phyloP scores from a whole-genome alignment of 64 coral and sea anemone species.

The Catalaphyllia jardinei region DNA sequence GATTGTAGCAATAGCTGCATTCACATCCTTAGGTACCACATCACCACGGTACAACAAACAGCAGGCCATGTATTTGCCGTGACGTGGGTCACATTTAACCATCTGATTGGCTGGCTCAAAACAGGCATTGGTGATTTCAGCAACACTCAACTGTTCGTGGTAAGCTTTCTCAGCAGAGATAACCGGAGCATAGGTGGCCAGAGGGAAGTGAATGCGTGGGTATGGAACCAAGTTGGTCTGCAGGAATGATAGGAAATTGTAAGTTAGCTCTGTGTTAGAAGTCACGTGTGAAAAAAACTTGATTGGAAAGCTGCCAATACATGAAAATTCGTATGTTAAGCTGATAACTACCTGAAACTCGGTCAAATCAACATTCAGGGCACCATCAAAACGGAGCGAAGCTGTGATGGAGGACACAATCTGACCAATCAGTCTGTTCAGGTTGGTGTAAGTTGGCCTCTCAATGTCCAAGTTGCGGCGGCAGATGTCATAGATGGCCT shows the following conservation, averaged over 20 bases:
- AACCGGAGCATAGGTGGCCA: constrained; percentile 31
- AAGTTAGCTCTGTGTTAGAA: too few species aligned
- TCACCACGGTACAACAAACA: constrained; percentile 25
- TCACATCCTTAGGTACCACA: constrained; percentile 36
- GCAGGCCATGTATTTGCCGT: constrained; percentile 41
- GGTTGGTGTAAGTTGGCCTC: constrained; percentile 31
- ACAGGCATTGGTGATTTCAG: constrained; percentile 25
- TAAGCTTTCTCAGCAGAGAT: constrained; percentile 40
- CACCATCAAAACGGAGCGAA: constrained; percentile 29
- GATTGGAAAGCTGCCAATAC: too few species aligned
- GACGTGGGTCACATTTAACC: constrained; percentile 39
- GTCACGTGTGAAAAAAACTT: too few species aligned
- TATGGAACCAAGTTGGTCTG: constrained; percentile 36
- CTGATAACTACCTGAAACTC: constrained; percentile 11
- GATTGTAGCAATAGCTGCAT: constrained; percentile 34
- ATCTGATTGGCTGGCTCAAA: constrained; percentile 44
- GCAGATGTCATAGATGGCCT: constrained; percentile 43
- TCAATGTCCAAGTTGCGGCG: constrained; percentile 36
- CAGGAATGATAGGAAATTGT: too few species aligned
- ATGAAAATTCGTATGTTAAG: too few species aligned
- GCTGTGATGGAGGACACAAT: constrained; percentile 39
- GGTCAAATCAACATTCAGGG: constrained; percentile 25
- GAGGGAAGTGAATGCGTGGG: constrained; percentile 37
- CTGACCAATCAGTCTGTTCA: constrained; percentile 39
- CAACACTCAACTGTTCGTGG: constrained; percentile 28